Evolutionary conservation across 2,797 vertebrate genomes (phyloP).

Genomic region (Antrozous pallidus): DNA sequence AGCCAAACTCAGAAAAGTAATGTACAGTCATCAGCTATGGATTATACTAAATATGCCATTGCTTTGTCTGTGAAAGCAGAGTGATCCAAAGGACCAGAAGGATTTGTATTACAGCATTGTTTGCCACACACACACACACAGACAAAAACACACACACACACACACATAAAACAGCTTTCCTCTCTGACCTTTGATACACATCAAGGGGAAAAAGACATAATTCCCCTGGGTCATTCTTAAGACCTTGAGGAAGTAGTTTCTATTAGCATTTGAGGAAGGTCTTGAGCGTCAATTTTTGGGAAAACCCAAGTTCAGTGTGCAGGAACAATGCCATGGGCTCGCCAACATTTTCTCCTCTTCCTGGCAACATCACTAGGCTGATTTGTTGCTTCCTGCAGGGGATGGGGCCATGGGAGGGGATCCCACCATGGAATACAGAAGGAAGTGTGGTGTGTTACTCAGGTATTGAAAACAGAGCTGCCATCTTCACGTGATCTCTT

Average conservation of each 20-base stretch:
- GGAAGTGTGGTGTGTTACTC: accelerated
- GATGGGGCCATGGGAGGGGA: not conserved
- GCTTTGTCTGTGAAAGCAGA: not conserved
- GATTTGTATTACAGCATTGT: not conserved
- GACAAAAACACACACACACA: too few relatives aligned
- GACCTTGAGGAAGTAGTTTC: not conserved
- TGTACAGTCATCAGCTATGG: not conserved
- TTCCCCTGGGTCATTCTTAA: not conserved
- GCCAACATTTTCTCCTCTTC: not conserved
- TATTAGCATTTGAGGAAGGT: not conserved
- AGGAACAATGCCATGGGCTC: not conserved
- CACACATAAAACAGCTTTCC: not conserved
- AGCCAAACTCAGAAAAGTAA: not conserved
- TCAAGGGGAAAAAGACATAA: not conserved
- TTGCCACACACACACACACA: too few relatives aligned
- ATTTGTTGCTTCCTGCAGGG: not conserved
- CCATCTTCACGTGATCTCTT: not conserved
- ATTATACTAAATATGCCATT: not conserved
- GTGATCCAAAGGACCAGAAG: not conserved
- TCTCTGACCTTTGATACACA: not conserved
- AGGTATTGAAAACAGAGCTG: not conserved
- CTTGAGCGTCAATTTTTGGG: not conserved
- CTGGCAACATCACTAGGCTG: not conserved
- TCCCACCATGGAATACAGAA: not conserved
- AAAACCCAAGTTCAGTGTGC: not conserved